phyloP scores from a whole-genome alignment of 1,140 invertebrate species.

The Gryon sp. region DNA sequence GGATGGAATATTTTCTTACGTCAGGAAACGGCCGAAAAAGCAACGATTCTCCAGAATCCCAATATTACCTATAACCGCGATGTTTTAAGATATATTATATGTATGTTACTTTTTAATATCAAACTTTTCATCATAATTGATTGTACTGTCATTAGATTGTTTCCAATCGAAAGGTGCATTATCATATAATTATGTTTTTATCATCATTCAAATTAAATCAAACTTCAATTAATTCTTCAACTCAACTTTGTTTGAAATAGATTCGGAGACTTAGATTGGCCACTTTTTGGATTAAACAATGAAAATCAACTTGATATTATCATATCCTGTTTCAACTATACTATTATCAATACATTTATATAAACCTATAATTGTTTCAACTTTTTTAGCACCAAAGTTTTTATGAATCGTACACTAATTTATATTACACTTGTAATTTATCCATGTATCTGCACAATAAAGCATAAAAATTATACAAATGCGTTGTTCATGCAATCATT shows the following conservation, averaged over 20 bases:
- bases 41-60: slow-evolving; percentile 22
- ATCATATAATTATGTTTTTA: no score
- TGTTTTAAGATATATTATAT: not conserved
- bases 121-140: slow-evolving; percentile 11
- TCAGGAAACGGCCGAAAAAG: slow-evolving; percentile 4
- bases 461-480: slow-evolving; percentile 13
- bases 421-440: slow-evolving; percentile 5
- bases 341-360: no score
- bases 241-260: no score
- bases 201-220: no score
- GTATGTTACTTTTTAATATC: not conserved
- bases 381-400: not conserved
- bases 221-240: no score
- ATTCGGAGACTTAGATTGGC: no score
- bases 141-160: no score
- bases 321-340: no score
- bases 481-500: not conserved
- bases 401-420: not conserved
- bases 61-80: not conserved
- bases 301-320: no score
- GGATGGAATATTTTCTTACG: not conserved
- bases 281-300: no score
- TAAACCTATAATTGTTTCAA: no score
- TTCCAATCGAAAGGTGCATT: no score
- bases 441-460: slow-evolving; percentile 13